Evolutionary conservation across 2,888 invertebrate species (phyloP).

Genomic region (Coelinius sp.): DNA sequence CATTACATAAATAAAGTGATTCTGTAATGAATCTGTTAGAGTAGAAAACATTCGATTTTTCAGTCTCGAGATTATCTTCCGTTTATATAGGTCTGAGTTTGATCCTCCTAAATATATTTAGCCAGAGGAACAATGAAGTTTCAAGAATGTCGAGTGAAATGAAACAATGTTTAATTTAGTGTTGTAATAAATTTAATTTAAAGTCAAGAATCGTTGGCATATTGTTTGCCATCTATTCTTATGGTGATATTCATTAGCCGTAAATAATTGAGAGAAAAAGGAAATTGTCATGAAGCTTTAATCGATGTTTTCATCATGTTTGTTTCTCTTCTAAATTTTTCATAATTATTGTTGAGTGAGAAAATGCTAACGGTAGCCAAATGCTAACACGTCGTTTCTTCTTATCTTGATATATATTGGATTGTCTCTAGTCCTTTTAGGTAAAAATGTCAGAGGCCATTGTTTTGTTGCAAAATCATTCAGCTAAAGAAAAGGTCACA

Average conservation of each 20-base stretch:
- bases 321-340: not conserved
- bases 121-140: not conserved
- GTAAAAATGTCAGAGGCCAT: too few species aligned
- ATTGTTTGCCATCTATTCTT: slow-evolving; percentile 19
- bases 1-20: not conserved
- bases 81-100: not conserved
- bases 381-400: too few species aligned
- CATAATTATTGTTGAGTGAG: not conserved
- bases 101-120: not conserved
- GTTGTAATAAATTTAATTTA: slow-evolving; percentile 5
- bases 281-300: not conserved
- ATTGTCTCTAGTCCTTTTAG: too few species aligned
- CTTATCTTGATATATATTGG: too few species aligned
- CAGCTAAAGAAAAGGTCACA: too few species aligned
- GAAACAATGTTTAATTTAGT: slow-evolving; percentile 1
- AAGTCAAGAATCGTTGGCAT: not conserved
- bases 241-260: not conserved
- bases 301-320: not conserved
- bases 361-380: too few species aligned
- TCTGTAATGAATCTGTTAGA: not conserved
- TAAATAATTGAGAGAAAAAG: not conserved
- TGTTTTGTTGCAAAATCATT: too few species aligned
- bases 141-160: not conserved
- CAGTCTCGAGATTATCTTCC: not conserved
- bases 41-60: not conserved